These are phyloP conservation scores for Phania funesta DNA, from an alignment of 2,888 invertebrate genomes.

Conservation along the genomic window DNA sequence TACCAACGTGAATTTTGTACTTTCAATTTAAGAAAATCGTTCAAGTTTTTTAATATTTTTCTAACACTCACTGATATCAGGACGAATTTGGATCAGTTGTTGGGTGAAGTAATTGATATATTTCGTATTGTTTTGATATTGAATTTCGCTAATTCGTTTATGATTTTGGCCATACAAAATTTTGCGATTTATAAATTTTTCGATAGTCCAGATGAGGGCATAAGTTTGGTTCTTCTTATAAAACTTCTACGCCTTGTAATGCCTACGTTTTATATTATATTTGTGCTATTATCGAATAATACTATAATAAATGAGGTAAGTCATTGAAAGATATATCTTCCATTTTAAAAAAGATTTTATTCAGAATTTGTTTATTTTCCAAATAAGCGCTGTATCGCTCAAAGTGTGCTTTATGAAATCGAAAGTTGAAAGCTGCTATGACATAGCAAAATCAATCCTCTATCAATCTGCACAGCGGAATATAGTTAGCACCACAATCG, in stretches of 20 bases:
- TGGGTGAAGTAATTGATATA: slow-evolving; percentile 28
- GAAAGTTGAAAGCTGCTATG: too few species aligned
- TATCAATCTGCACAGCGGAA: too few species aligned
- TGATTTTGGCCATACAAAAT: slow-evolving; percentile 55
- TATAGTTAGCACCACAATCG: too few species aligned
- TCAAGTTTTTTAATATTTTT: slow-evolving; percentile 40
- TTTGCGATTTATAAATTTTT: slow-evolving; percentile 68
- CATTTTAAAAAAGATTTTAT: not conserved
- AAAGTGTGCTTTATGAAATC: too few species aligned
- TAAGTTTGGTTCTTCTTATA: slow-evolving; percentile 61
- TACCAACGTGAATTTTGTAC: slow-evolving; percentile 54
- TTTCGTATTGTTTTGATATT: slow-evolving; percentile 65
- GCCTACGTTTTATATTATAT: slow-evolving; percentile 67
- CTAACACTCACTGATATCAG: slow-evolving; percentile 45
- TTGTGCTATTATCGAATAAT: slow-evolving; percentile 62
- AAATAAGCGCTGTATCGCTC: too few species aligned
- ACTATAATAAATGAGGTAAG: slow-evolving; percentile 66
- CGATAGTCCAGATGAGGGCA: slow-evolving; percentile 21
- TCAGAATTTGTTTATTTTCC: not conserved
- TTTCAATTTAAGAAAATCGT: not conserved
- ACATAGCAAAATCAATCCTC: too few species aligned
- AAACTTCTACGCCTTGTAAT: slow-evolving; percentile 69
- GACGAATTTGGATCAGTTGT: slow-evolving; percentile 56
- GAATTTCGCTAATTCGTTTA: slow-evolving; percentile 61
- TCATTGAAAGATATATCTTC: too few species aligned